Evolutionary conservation across 2,113 vertebrate species (phyloP), one percentile per base, ranked within the genome.

Genomic region (Mirounga angustirostris): DNA sequence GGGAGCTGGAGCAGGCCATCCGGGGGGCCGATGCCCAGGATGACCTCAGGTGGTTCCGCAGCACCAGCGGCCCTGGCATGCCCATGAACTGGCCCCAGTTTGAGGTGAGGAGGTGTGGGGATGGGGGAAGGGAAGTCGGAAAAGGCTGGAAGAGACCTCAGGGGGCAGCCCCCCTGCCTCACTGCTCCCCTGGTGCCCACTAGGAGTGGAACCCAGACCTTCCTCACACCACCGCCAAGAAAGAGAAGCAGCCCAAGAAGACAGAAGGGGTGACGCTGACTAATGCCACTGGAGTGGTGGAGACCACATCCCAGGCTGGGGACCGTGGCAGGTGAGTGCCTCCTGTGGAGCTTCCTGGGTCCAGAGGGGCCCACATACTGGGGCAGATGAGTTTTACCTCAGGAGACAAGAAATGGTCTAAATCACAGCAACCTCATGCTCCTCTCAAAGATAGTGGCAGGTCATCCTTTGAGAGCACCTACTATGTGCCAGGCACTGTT

Each of bases 41-140:
- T n/a, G 99, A 99, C 92, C 99, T 99, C 87, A 99, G 99, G 98
- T 99, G 99, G 99, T 99, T 99, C 99, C 99, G 99, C 98, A 99
- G 99, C 98, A 99, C 99, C 98, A 99, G 99, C 0, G 99, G 99
- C 54, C 99, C 99, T 0, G 99, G 98, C 58, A 99, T 99, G 99
- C 99, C 99, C 98, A 99, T 99, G 99, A 99, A 99, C 98, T 99
- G 99, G 99, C 99, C 99, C 84, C 99, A 99, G 91, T 99, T 99
- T 30, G 99, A 99, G 99, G 99, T 99, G 97, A 99, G 98, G 71
- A 7, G 59, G 26, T 63, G 0, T 0, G 2, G 9, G 4, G 24
- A 18, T 22, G 54, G 16, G 4, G 4, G 2, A 59, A 61, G 50
- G 81, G 76, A 46, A 43, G 16, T 0, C 0, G 0, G 14, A 9